Percentiles rank a stretch among this genome's conserved stretches.
Conservation (phyloP, 2,888 invertebrate species). For the Syrphus vitripennis region DNA sequence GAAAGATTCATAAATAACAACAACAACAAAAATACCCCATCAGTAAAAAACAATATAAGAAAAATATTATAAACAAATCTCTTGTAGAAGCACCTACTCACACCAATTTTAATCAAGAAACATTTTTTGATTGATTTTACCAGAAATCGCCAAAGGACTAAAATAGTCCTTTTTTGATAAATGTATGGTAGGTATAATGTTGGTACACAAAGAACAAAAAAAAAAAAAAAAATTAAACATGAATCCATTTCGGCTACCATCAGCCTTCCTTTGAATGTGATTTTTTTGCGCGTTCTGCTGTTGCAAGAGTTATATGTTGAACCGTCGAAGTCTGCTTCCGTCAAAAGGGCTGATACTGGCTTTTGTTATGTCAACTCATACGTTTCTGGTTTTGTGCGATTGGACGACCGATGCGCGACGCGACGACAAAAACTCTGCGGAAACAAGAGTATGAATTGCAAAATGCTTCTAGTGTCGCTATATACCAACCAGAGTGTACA, state of each 20-base stretch:
- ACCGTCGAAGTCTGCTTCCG: slow-evolving; percentile 62
- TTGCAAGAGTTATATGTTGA: slow-evolving; percentile 56
- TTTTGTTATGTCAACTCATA: slow-evolving; percentile 72
- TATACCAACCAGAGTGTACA: slow-evolving; percentile 29
- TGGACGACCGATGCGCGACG: slow-evolving; percentile 67
- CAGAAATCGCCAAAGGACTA: slow-evolving; percentile 71
- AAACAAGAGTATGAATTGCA: slow-evolving; percentile 57
- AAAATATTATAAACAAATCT: slow-evolving; percentile 68
- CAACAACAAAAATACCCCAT: background rate
- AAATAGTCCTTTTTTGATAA: slow-evolving; percentile 58
- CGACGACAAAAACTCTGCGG: slow-evolving; percentile 44
- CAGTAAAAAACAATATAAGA: background rate
- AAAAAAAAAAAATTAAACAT: background rate
- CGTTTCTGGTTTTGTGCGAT: slow-evolving; percentile 68
- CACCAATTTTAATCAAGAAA: slow-evolving; percentile 66
- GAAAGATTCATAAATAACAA: slow-evolving; percentile 28
- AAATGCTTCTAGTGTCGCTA: slow-evolving; percentile 66
- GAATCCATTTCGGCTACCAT: slow-evolving; percentile 18
- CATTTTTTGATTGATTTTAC: slow-evolving; percentile 71
- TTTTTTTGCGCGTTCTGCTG: slow-evolving; percentile 1
- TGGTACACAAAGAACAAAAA: slow-evolving; percentile 35
- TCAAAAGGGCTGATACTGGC: slow-evolving; percentile 70
- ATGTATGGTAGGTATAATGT: slow-evolving; percentile 57
- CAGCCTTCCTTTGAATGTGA: slow-evolving; percentile 44
- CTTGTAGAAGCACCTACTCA: slow-evolving; percentile 50